phyloP scores from a whole-genome alignment of 1,140 invertebrate genomes.

The Cotesia vestalis region DNA sequence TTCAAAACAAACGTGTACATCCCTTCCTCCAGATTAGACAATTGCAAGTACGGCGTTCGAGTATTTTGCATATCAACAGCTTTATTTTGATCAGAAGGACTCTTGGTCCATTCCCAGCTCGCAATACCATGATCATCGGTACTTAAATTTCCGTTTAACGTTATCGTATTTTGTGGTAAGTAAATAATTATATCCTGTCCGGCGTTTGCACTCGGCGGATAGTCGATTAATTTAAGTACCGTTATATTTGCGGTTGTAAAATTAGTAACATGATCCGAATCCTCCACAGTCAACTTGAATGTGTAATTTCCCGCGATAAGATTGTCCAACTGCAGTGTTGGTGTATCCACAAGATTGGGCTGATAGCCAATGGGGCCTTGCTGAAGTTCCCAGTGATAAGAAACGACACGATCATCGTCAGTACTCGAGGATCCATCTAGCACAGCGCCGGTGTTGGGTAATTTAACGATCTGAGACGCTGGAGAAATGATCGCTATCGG shows the following conservation, averaged over 20 bases:
- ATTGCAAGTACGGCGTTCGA: slow-evolving; percentile 83
- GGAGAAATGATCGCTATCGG: slow-evolving; percentile 89
- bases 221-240: slow-evolving; percentile 91
- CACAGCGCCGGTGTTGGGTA: slow-evolving; percentile 88
- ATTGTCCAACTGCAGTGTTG: slow-evolving; percentile 86
- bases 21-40: slow-evolving; percentile 91
- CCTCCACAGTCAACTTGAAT: slow-evolving; percentile 91
- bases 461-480: slow-evolving; percentile 82
- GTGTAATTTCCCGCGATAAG: slow-evolving; percentile 90
- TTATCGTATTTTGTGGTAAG: slow-evolving; percentile 88
- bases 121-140: slow-evolving; percentile 93
- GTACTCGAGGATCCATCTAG: slow-evolving; percentile 84
- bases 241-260: slow-evolving; percentile 89
- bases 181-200: slow-evolving; percentile 90
- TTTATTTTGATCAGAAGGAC: slow-evolving; percentile 83
- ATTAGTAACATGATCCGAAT: slow-evolving; percentile 88
- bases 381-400: slow-evolving; percentile 92
- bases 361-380: slow-evolving; percentile 88
- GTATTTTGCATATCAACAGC: slow-evolving; percentile 95
- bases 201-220: slow-evolving; percentile 94
- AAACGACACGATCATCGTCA: slow-evolving; percentile 85
- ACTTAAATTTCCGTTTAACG: slow-evolving; percentile 88
- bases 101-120: slow-evolving; percentile 95
- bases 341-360: slow-evolving; percentile 78
- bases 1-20: slow-evolving; percentile 94